Percentiles rank a stretch among this genome's conserved stretches.
phyloP scores from a whole-genome alignment of 1,140 invertebrate species.

The Calliphora vicina region DNA sequence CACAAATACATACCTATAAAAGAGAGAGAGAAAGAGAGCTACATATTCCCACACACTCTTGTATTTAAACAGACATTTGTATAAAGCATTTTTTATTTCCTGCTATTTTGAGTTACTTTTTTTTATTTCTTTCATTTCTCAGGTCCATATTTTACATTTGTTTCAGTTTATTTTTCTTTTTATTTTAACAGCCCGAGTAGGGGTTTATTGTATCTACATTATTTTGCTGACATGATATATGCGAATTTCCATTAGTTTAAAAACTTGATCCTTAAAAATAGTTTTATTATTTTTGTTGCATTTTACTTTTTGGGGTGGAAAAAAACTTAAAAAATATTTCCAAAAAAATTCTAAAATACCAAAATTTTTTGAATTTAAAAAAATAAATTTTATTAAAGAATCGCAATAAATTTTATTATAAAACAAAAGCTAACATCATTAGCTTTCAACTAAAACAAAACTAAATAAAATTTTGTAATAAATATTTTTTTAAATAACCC shows the following conservation, averaged over 20 bases:
- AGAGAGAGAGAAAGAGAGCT: not conserved
- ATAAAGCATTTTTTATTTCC: not conserved
- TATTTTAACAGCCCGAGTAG: no score
- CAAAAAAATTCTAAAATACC: no score
- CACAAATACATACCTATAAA: not conserved
- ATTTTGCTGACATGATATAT: not conserved
- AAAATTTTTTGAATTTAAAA: no score
- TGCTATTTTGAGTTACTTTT: not conserved
- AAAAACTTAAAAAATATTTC: no score
- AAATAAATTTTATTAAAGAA: no score
- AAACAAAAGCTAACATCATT: no score
- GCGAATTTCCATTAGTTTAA: not conserved
- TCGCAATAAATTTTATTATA: no score
- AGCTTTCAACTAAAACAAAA: no score
- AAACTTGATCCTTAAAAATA: not conserved
- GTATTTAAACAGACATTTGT: not conserved
- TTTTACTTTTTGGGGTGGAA: no score
- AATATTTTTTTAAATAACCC: no score
- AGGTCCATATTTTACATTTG: not conserved
- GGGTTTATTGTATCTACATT: not conserved
- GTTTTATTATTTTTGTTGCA: no score
- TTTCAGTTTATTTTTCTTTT: not conserved
- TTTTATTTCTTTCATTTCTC: not conserved
- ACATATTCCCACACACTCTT: not conserved
- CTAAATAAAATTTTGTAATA: no score